Conservation (phyloP, 1,140 invertebrate species). For the Drosophila busckii region DNA sequence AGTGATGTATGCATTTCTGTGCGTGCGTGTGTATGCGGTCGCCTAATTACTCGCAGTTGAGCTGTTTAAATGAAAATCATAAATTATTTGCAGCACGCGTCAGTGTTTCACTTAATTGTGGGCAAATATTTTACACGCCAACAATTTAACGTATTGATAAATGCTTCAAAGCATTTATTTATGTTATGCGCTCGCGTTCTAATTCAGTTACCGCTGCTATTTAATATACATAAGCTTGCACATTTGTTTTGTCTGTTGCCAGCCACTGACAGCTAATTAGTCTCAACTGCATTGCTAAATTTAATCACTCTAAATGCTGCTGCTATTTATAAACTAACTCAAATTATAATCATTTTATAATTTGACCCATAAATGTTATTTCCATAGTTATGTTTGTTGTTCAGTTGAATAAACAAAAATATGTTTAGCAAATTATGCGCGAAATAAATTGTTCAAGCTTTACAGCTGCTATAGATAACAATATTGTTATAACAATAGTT, state of each 20-base stretch:
- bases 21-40: conserved; percentile 29
- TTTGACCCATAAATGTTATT: too few species aligned
- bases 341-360: too few species aligned
- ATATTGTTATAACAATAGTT: too few species aligned
- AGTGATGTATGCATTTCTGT: conserved; percentile 22
- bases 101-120: conserved; percentile 58
- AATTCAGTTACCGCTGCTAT: too few species aligned
- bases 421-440: neutral
- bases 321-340: too few species aligned
- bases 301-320: too few species aligned
- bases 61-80: conserved; percentile 70
- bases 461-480: too few species aligned
- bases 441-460: too few species aligned
- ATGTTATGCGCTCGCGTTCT: too few species aligned
- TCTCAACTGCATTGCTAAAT: neutral
- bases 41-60: conserved; percentile 69
- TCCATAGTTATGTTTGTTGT: neutral
- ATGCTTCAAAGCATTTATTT: conserved; percentile 19
- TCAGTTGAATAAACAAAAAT: neutral
- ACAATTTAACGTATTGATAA: conserved; percentile 45
- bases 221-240: too few species aligned
- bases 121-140: conserved; percentile 56
- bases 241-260: too few species aligned
- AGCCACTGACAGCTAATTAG: too few species aligned
- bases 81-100: conserved; percentile 56